These are phyloP conservation scores for Drosophila guanche DNA, from an alignment of 1,140 invertebrate species.

Conservation along the genomic window DNA sequence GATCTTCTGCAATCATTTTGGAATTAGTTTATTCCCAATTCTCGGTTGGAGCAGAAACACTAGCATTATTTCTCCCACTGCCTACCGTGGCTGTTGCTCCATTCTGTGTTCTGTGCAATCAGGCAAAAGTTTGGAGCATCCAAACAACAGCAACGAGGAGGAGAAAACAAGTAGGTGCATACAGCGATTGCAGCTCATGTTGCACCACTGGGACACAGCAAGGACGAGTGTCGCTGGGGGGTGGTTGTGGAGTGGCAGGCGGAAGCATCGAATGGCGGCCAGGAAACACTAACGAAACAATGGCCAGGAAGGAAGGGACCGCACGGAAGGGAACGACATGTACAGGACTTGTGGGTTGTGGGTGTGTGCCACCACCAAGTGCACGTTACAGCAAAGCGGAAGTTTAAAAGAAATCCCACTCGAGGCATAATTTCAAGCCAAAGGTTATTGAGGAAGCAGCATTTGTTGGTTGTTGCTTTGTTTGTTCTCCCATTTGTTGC, in stretches of 20 bases:
- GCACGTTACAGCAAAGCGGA: slow-evolving; percentile 29
- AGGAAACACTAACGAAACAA: slow-evolving; percentile 73
- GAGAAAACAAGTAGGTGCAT: slow-evolving; percentile 37
- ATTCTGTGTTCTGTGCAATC: slow-evolving; percentile 51
- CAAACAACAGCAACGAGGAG: slow-evolving; percentile 41
- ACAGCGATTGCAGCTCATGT: slow-evolving; percentile 39
- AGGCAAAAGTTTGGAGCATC: slow-evolving; percentile 49
- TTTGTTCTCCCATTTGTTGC: slow-evolving; percentile 24
- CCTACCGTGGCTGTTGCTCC: slow-evolving; percentile 13
- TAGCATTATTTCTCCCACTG: slow-evolving; percentile 15
- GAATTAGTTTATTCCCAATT: not conserved
- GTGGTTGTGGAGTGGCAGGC: slow-evolving; percentile 41
- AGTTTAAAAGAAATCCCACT: slow-evolving; percentile 58
- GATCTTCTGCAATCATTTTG: not conserved
- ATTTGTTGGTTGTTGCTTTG: slow-evolving; percentile 17
- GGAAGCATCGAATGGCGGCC: slow-evolving; percentile 68
- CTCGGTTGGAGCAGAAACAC: not conserved
- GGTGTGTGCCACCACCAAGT: slow-evolving; percentile 22
- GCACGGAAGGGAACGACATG: slow-evolving; percentile 42
- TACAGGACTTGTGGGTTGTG: slow-evolving; percentile 8
- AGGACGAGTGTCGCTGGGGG: not conserved
- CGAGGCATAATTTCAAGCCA: slow-evolving; percentile 62
- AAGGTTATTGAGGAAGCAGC: slow-evolving; percentile 59
- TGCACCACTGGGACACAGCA: slow-evolving; percentile 27
- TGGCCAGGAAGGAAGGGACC: slow-evolving; percentile 37